Percentiles rank a stretch among this genome's conserved stretches.
phyloP scores from a whole-genome alignment of 2,113 vertebrate genomes.

The Turdus rufiventris region DNA sequence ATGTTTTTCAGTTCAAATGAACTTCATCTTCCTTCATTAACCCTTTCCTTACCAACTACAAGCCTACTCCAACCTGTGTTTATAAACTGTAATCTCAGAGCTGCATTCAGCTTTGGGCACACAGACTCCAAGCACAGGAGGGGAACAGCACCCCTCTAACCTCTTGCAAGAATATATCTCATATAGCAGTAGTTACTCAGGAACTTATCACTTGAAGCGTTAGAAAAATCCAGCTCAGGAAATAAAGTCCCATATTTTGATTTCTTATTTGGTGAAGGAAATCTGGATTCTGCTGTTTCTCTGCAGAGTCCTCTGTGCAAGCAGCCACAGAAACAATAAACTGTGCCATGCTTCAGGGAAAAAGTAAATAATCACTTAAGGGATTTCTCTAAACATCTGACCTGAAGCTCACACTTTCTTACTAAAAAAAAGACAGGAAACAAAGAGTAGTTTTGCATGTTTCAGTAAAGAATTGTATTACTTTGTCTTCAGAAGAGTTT shows the following conservation, averaged over 20 bases:
- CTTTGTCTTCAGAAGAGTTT: not conserved
- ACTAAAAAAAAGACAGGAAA: not conserved
- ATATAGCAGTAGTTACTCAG: not conserved
- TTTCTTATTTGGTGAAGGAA: not conserved
- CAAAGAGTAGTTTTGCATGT: not conserved
- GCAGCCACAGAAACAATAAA: slow-evolving; percentile 37
- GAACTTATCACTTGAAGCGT: not conserved
- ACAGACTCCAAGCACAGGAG: not conserved
- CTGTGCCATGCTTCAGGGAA: not conserved
- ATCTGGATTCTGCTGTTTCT: slow-evolving; percentile 18
- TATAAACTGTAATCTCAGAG: not conserved
- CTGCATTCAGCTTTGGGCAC: accelerated
- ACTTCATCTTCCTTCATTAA: not conserved
- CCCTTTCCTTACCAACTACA: not conserved
- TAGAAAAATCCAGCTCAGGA: not conserved
- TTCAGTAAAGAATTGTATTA: not conserved
- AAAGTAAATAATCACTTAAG: slow-evolving; percentile 31
- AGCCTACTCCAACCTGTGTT: not conserved
- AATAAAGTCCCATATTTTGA: not conserved
- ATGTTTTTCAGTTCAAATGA: not conserved
- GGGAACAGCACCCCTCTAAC: not conserved
- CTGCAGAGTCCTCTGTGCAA: not conserved
- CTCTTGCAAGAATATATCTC: not conserved
- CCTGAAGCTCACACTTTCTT: not conserved
- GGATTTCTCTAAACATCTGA: slow-evolving; percentile 37